Evolutionary conservation across 2,113 vertebrate genomes (phyloP).

Genomic region (Elephantulus edwardii): DNA sequence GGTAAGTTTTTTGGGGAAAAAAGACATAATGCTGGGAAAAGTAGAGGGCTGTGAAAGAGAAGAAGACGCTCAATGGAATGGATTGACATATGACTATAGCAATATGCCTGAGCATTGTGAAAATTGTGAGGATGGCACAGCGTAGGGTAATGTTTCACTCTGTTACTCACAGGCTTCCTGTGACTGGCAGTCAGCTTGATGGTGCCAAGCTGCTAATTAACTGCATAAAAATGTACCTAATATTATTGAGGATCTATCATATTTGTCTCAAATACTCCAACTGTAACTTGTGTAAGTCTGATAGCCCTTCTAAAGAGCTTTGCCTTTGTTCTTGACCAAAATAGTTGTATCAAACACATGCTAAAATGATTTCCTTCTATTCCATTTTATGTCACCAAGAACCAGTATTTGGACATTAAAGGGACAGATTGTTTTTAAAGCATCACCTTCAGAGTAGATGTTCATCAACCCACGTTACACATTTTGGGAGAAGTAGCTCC

Average conservation of each 20-base stretch:
- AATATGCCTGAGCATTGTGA: too few relatives aligned
- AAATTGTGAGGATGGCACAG: too few relatives aligned
- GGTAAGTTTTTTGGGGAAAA: too few relatives aligned
- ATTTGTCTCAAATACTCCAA: neutral
- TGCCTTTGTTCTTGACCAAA: neutral
- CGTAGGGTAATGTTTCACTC: too few relatives aligned
- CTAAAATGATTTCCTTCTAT: neutral
- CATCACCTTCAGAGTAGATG: neutral
- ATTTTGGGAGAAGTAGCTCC: neutral
- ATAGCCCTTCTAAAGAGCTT: neutral
- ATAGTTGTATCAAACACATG: constrained; percentile 2
- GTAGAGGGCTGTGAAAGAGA: too few relatives aligned
- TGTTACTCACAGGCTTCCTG: too few relatives aligned
- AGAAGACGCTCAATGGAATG: too few relatives aligned
- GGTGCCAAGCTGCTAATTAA: too few relatives aligned
- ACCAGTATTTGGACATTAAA: neutral
- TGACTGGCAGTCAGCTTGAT: too few relatives aligned
- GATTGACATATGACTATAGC: too few relatives aligned
- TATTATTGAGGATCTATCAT: neutral
- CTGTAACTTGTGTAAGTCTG: neutral
- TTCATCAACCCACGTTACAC: rapidly evolving
- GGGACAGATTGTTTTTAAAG: neutral
- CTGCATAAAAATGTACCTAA: neutral
- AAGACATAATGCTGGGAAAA: too few relatives aligned
- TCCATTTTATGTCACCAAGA: neutral